These are phyloP conservation scores for Sebastes oblongus DNA, from an alignment of 2,797 vertebrate genomes.

Conservation along the genomic window DNA sequence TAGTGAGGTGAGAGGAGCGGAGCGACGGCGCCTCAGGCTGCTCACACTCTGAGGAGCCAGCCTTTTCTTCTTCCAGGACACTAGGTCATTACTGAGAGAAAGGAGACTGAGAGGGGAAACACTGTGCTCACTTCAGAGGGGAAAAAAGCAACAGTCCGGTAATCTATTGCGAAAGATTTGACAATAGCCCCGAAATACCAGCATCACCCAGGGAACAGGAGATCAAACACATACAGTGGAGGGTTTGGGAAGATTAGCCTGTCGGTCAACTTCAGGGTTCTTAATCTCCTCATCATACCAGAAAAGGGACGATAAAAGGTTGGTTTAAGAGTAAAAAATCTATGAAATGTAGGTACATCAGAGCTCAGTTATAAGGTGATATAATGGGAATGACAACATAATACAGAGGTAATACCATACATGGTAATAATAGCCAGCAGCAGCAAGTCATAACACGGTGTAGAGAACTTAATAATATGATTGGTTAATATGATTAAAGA, in stretches of 20 bases:
- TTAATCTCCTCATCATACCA: not conserved
- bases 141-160: not conserved
- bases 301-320: not conserved
- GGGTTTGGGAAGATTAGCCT: not conserved
- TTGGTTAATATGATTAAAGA: not conserved
- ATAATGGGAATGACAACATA: not conserved
- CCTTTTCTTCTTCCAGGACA: conserved; percentile 13
- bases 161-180: conserved; percentile 3
- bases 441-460: not conserved
- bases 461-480: not conserved
- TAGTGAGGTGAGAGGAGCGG: not conserved
- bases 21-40: not conserved
- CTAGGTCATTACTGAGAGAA: conserved; percentile 26
- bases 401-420: not conserved
- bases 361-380: not conserved
- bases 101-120: not conserved
- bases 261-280: not conserved
- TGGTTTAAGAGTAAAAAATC: not conserved
- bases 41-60: conserved; percentile 6
- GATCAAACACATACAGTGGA: conserved; percentile 1
- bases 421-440: not conserved
- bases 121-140: not conserved
- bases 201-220: not conserved
- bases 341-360: not conserved
- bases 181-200: conserved; percentile 26